phyloP scores from a whole-genome alignment of 2,888 invertebrate genomes.

The Diploptera punctata region DNA sequence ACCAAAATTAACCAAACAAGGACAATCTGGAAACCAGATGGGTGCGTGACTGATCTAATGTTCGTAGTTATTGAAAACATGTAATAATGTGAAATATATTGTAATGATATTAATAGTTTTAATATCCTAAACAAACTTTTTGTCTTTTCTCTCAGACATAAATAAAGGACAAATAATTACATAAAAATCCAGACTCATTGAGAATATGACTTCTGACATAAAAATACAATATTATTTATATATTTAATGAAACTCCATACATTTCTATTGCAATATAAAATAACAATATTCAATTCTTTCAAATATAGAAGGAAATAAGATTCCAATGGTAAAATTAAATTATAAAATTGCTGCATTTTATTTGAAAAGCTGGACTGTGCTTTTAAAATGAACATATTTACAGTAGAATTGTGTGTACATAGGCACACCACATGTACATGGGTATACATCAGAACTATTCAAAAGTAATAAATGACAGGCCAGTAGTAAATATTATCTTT shows the following conservation, averaged over 20 bases:
- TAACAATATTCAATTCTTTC: constrained; percentile 29
- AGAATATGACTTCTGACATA: background rate
- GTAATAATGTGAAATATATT: no score
- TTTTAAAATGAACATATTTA: background rate
- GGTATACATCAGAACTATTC: background rate
- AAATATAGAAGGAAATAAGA: constrained; percentile 1
- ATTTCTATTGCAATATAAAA: constrained; percentile 36
- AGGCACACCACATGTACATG: background rate
- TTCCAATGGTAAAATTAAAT: background rate
- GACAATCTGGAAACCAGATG: no score
- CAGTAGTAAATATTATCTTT: no score
- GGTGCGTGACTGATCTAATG: no score
- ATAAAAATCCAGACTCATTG: no score
- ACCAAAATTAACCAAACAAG: no score
- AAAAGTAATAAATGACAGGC: background rate
- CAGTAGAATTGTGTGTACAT: background rate
- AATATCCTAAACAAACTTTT: no score
- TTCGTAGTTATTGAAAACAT: no score
- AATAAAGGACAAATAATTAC: no score
- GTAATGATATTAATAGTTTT: no score
- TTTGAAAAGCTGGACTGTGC: constrained; percentile 14
- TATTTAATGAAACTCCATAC: constrained; percentile 37
- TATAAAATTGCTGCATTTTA: background rate
- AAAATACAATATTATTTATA: constrained; percentile 22
- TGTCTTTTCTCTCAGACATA: no score